Base-by-base conservation (phyloP, 2,113 vertebrate species). In the Hippocampus zosterae region DNA sequence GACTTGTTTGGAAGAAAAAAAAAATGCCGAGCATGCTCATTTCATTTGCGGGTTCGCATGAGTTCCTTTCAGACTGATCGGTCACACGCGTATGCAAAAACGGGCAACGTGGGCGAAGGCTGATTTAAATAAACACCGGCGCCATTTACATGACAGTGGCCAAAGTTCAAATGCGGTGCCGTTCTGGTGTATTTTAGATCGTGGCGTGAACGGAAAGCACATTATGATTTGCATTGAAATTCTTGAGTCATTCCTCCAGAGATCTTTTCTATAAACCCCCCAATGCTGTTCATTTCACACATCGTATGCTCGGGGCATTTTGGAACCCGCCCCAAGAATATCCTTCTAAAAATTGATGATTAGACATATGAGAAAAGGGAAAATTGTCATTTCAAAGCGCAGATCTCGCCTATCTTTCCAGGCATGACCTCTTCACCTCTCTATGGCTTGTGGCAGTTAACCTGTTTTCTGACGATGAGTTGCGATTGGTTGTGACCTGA, bases 71-170 rank as follows among this genome's bases (percentile, higher is more conserved):
- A 52, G 64, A 65, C 18, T 71, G 61, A 76, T 4, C 65, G 8
- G 53, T 63, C 70, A 60, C 41, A 60, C 66, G 13, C 42, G 41
- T 2, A 53, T 55, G 52, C 52, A 55, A 19, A 37, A 37, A 37
- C 9, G 23, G 52, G 52, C 21, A 23, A 55, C 2, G 52, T 53
- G 21, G 52, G 21, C 21, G 52, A 23, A 10, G 52, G 52, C 2
- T 55, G n/a, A 10, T 21, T 11, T 23, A 60, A 59, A 70, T 66
- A 57, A 72, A 71, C 55, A 70, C 27, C 57, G 41, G 44, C 63
- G 55, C n/a, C 27, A 70, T 81, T 71, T 75, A 60, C 48, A 41
- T 56, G 72, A 65, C 73, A 55, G 52, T n/a, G 3, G 52, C 21
- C 9, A 55, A n/a, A 23, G 76, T 72, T 81, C 77, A 70, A 1